Conservation (phyloP, 1,140 invertebrate genomes). For the Drosophila biarmipes region DNA sequence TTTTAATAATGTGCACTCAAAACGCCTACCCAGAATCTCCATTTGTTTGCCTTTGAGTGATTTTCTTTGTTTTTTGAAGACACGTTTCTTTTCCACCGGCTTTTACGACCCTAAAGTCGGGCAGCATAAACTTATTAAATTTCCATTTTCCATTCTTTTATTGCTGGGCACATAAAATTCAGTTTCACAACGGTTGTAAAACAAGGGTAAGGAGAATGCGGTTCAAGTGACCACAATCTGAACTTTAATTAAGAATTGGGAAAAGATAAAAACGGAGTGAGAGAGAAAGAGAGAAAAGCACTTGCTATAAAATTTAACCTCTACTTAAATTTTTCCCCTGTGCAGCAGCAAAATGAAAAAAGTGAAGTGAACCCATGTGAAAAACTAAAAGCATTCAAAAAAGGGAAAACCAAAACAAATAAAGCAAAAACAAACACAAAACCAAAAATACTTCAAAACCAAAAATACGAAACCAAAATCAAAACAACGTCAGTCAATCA, state of each 20-base stretch:
- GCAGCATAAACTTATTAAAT: conserved; percentile 68
- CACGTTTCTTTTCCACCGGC: conserved; percentile 26
- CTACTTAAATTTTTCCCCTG: background rate
- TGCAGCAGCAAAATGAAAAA: conserved; percentile 37
- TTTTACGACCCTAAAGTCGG: conserved; percentile 66
- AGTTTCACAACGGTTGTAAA: conserved; percentile 60
- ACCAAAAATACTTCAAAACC: conserved; percentile 50
- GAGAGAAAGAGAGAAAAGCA: conserved; percentile 6
- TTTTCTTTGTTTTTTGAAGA: conserved; percentile 67
- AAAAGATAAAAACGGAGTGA: conserved; percentile 4
- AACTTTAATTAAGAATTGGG: conserved; percentile 60
- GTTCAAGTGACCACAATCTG: conserved; percentile 43
- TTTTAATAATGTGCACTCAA: conserved; percentile 63
- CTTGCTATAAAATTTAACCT: conserved; percentile 26
- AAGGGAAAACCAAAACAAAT: conserved; percentile 46
- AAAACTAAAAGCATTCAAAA: conserved; percentile 28
- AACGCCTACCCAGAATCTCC: conserved; percentile 5
- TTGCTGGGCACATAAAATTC: conserved; percentile 52
- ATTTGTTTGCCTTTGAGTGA: conserved; percentile 67
- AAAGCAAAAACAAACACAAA: conserved; percentile 29
- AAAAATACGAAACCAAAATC: conserved; percentile 61
- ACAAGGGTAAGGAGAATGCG: conserved; percentile 31
- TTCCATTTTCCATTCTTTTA: conserved; percentile 77
- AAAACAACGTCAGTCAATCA: conserved; percentile 58
- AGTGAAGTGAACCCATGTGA: conserved; percentile 33